A percentile compares a stretch with the other conserved stretches of the same genome.
Evolutionary conservation across 23 tunicate genomes (phyloP).

Genomic region (Styela clava): DNA sequence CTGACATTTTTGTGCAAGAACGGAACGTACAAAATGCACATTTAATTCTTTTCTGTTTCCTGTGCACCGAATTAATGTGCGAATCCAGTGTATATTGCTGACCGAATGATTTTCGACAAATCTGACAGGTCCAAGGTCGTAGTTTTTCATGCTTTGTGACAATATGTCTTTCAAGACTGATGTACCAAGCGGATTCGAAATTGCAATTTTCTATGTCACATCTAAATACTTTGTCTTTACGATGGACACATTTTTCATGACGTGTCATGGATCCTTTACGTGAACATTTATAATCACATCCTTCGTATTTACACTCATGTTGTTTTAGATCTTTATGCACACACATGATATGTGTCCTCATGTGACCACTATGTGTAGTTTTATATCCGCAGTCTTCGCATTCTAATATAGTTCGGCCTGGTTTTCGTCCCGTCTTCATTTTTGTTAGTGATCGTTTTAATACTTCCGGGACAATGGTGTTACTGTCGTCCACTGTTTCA

Average conservation of each 20-base stretch:
- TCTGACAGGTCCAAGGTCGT: not conserved
- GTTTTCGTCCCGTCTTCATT: not conserved
- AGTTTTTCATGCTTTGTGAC: constrained; percentile 10
- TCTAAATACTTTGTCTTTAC: constrained; percentile 7
- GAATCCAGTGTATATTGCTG: not conserved
- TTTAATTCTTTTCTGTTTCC: not conserved
- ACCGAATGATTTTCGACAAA: not conserved
- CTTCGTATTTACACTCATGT: not conserved
- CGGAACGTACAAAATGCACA: constrained; percentile 13
- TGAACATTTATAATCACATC: constrained; percentile 4
- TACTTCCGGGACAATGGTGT: not conserved
- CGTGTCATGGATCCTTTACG: constrained; percentile 18
- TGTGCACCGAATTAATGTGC: constrained; percentile 13
- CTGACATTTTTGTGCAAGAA: constrained; percentile 4
- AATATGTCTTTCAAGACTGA: not conserved
- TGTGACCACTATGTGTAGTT: constrained; percentile 13
- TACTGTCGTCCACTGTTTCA: constrained; percentile 1
- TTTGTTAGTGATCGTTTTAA: not conserved
- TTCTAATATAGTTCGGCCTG: constrained; percentile 1
- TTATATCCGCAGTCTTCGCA: constrained; percentile 9
- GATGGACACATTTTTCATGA: constrained; percentile 5
- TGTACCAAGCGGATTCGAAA: not conserved
- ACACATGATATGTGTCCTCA: constrained; percentile 5
- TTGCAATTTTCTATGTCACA: not conserved
- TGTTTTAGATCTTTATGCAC: constrained; percentile 6